A percentile compares a stretch with the other conserved stretches of the same genome.
These are phyloP conservation scores for Sylvilagus floridanus DNA, from an alignment of 2,797 vertebrate genomes.

Conservation along the genomic window DNA sequence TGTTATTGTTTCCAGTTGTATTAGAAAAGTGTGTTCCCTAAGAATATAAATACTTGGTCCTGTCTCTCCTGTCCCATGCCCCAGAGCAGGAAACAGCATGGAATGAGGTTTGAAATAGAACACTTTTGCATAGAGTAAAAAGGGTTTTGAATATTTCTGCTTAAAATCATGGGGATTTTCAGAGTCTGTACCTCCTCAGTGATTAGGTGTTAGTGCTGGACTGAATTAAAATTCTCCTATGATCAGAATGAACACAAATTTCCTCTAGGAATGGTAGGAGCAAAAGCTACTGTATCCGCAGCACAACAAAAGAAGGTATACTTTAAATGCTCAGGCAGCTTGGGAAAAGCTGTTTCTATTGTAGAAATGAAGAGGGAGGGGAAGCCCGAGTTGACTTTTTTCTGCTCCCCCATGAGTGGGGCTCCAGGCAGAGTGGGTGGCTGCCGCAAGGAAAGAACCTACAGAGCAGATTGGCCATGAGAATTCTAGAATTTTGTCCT, in stretches of 20 bases:
- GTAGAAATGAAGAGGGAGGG: constrained; percentile 62
- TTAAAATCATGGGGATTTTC: constrained; percentile 49
- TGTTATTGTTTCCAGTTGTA: constrained; percentile 12
- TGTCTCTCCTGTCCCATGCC: neutral
- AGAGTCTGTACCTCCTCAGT: neutral
- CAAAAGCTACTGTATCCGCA: constrained; percentile 23
- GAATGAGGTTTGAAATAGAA: neutral
- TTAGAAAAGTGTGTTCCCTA: neutral
- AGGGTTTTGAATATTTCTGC: neutral
- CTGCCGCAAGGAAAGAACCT: constrained; percentile 74
- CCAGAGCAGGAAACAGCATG: neutral
- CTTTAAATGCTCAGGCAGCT: constrained; percentile 66
- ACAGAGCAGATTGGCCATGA: constrained; percentile 83
- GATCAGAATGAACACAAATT: constrained; percentile 48
- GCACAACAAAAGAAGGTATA: constrained; percentile 33
- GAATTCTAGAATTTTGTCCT: constrained; percentile 83
- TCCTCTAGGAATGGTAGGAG: constrained; percentile 47
- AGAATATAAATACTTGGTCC: neutral
- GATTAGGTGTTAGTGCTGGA: neutral
- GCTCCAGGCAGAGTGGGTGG: constrained; percentile 78
- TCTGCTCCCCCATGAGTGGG: constrained; percentile 71
- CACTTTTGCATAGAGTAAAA: neutral
- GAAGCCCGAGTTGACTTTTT: constrained; percentile 68
- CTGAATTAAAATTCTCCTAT: neutral
- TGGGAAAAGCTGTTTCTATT: constrained; percentile 70